These are phyloP conservation scores for Onychomys arenicola DNA, from an alignment of 2,797 vertebrate species.

Conservation along the genomic window DNA sequence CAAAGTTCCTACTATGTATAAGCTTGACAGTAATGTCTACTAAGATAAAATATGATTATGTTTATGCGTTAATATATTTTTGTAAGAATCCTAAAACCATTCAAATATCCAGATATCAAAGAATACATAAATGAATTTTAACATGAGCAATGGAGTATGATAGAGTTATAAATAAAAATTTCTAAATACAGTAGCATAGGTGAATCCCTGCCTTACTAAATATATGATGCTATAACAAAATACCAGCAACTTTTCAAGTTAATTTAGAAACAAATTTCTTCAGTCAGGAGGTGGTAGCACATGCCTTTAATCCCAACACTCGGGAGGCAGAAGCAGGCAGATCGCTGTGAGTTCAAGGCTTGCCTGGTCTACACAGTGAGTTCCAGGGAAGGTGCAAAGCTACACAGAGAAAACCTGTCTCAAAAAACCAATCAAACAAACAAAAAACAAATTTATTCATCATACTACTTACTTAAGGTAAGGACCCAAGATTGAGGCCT, in stretches of 20 bases:
- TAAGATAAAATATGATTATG: neutral
- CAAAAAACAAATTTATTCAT: neutral
- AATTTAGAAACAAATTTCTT: neutral
- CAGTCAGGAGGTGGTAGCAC: too few relatives aligned
- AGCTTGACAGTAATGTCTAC: neutral
- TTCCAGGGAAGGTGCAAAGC: too few relatives aligned
- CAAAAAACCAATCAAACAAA: too few relatives aligned
- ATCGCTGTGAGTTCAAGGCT: too few relatives aligned
- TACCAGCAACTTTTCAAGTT: neutral
- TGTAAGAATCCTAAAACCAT: neutral
- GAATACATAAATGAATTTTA: neutral
- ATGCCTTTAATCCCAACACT: too few relatives aligned
- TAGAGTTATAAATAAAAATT: neutral
- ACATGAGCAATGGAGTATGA: neutral
- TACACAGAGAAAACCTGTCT: too few relatives aligned
- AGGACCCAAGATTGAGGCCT: neutral
- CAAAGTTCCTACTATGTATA: neutral
- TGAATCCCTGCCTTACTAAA: neutral
- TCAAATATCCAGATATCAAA: neutral
- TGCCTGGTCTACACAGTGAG: too few relatives aligned
- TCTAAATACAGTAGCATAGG: neutral
- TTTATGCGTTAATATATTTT: neutral
- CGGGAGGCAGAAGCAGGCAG: too few relatives aligned
- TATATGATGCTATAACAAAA: neutral
- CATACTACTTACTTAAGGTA: neutral